Conservation (phyloP, 2,888 invertebrate genomes). For the Archips crataeganus region DNA sequence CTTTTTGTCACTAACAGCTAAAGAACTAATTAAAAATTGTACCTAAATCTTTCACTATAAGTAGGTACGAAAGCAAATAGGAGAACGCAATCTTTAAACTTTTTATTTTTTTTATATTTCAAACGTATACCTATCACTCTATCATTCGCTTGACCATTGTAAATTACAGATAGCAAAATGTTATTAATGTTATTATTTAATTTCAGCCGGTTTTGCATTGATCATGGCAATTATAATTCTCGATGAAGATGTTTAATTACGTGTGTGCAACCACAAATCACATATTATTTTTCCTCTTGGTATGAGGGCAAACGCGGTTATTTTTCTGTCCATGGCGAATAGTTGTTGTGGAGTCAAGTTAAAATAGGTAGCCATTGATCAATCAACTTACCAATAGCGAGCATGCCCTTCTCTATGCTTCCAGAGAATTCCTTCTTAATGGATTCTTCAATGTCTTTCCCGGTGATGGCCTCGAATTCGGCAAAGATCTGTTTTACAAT, state of each 20-base stretch:
- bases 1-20: conserved; percentile 7
- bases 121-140: too few relatives aligned
- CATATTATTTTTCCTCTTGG: background rate
- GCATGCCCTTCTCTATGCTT: conserved; percentile 93
- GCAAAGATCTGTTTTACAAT: conserved; percentile 88
- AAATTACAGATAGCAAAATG: background rate
- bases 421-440: conserved; percentile 96
- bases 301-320: background rate
- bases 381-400: conserved; percentile 91
- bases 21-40: background rate
- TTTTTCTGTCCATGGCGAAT: background rate
- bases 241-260: background rate
- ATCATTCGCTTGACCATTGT: too few relatives aligned
- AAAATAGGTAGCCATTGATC: too few relatives aligned
- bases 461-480: conserved; percentile 93
- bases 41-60: background rate
- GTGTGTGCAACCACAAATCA: background rate
- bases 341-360: too few relatives aligned
- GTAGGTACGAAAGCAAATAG: background rate
- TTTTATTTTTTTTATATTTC: too few relatives aligned
- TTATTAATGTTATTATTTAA: background rate
- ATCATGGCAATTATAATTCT: background rate
- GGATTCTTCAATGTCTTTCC: conserved; percentile 93
- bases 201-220: background rate
- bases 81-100: too few relatives aligned